phyloP scores from a whole-genome alignment of 2,113 vertebrate species.

The Cyprinodon brontotheroides region DNA sequence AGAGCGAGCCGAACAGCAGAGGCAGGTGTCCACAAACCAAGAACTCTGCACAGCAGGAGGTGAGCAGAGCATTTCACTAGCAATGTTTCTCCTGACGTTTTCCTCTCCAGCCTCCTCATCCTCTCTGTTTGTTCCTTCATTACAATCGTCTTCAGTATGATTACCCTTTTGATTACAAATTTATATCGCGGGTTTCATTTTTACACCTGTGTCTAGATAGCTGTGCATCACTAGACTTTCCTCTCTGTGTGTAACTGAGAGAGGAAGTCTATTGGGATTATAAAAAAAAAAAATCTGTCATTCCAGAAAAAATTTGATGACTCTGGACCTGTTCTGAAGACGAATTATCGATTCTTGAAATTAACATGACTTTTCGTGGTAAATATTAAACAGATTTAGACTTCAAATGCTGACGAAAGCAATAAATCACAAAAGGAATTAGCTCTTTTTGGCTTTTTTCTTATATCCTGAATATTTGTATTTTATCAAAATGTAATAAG shows the following conservation, averaged over 20 bases:
- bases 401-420: constrained; percentile 62
- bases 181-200: constrained; percentile 7
- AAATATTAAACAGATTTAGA: constrained; percentile 71
- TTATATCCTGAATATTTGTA: too few relatives aligned
- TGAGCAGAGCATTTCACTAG: constrained; percentile 57
- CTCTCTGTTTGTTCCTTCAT: neutral
- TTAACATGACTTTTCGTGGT: constrained; percentile 29
- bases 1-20: constrained; percentile 65
- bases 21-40: constrained; percentile 65
- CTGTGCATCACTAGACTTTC: neutral
- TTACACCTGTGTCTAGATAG: neutral
- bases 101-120: constrained; percentile 1
- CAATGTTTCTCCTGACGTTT: constrained; percentile 12
- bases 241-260: constrained; percentile 1
- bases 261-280: neutral
- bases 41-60: constrained; percentile 59
- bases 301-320: constrained; percentile 34
- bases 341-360: constrained; percentile 34
- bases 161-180: constrained; percentile 19
- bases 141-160: constrained; percentile 11
- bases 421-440: constrained; percentile 74
- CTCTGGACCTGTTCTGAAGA: constrained; percentile 42
- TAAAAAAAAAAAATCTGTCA: constrained; percentile 7
- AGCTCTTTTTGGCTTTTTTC: too few relatives aligned
- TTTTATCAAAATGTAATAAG: neutral